Evolutionary conservation across 1,140 invertebrate genomes (phyloP).

Genomic region (Brachionus plicatilis): DNA sequence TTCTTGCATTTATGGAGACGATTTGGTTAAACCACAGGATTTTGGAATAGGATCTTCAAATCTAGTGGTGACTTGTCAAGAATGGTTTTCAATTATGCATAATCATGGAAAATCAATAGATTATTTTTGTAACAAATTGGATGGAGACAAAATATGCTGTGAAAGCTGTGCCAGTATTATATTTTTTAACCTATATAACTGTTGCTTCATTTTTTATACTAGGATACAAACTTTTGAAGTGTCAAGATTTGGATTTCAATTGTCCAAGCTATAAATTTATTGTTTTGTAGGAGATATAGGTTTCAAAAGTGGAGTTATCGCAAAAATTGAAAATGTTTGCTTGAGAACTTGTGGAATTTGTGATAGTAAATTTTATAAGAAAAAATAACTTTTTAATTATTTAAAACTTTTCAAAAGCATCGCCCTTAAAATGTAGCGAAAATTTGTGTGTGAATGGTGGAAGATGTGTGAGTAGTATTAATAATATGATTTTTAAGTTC

Average conservation of each 20-base stretch:
- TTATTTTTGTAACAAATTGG: neutral
- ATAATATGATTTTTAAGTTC: neutral
- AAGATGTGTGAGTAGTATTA: neutral
- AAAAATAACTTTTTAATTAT: neutral
- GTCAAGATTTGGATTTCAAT: neutral
- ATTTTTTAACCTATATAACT: neutral
- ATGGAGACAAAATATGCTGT: neutral
- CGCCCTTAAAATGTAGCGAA: neutral
- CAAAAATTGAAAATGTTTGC: neutral
- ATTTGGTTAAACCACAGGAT: neutral
- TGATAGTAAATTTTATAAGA: neutral
- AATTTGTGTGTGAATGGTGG: neutral
- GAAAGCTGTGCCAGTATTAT: neutral
- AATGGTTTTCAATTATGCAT: neutral
- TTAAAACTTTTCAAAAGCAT: neutral
- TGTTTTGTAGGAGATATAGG: neutral
- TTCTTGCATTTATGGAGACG: slow-evolving; percentile 8
- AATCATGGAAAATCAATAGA: neutral
- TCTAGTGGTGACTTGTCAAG: neutral
- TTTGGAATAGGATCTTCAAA: neutral
- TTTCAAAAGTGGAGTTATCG: neutral
- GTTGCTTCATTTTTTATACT: neutral
- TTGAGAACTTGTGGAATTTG: neutral
- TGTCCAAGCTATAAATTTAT: neutral
- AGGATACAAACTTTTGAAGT: neutral